Evolutionary conservation across 1,140 invertebrate species (phyloP), one percentile per base, ranked within the genome.

Genomic region (Olivierus martensii): DNA sequence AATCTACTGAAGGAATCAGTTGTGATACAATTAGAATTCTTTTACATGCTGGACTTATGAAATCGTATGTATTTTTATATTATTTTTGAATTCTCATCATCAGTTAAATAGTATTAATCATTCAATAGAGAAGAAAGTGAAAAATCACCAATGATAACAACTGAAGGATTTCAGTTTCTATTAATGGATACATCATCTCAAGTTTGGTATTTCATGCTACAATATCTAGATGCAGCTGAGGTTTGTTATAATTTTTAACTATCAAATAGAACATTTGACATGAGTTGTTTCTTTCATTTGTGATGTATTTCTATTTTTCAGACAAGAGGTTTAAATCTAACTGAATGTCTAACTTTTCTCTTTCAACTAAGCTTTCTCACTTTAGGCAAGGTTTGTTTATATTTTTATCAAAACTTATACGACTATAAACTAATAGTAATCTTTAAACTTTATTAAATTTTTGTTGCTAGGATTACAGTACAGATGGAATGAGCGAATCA

Each of bases 351-450:
- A 11, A 84, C 86, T 14, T 95, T 96, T 69, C 68, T 98, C 6
- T 96, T 97, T 67, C 89, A 95, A 76, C 75, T 97, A 44, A 95
- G 89, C 70, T 97, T 97, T 70, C 88, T 87, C 46, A 94, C 87
- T 0, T 74, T 96, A 21, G 94, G 93, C 49, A 92, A 91, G 73
- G 83, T 85, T 68, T 66, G 60, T 45, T 18, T 36, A 22, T 44
- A 42, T 51, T 51, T 49, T n/a, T n/a, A n/a, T n/a, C n/a, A n/a
- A n/a, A n/a, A n/a, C n/a, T n/a, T n/a, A n/a, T n/a, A n/a, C n/a
- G n/a, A n/a, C n/a, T n/a, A n/a, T n/a, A n/a, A n/a, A n/a, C n/a
- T n/a, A n/a, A n/a, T n/a, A n/a, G n/a, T n/a, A 28, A 15, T 6
- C 18, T 3, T 36, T 7, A 50, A n/a, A 28, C 19, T 46, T 53